Base-by-base conservation (phyloP, 2,888 invertebrate species). In the Cacoxenus indagator region DNA sequence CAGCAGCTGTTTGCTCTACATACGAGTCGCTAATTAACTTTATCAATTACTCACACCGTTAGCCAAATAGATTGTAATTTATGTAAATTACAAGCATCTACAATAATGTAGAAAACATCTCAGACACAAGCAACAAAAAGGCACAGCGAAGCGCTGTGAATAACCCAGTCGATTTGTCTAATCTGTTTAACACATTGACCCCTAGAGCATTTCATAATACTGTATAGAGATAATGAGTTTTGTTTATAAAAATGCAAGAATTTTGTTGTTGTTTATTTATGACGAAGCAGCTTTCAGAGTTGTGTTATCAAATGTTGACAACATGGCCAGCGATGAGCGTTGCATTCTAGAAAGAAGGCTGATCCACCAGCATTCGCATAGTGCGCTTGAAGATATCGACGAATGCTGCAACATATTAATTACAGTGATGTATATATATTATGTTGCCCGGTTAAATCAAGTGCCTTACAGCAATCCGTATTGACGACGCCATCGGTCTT, bases 321-420 rank as follows among this genome's bases (percentile, higher is more conserved):
- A 82, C 75, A 73, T 83, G 82, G 43, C 83, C 82, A 45, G 78
- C 75, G 54, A 83, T 67, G 51, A 82, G 74, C 70, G 78, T 67
- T 4, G 73, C 59, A 62, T 77, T 71, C 31, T 75, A 82, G 71
- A 78, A 77, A 67, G 83, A 84, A 62, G 84, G 84, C 77, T 83
- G 84, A 82, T 84, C 80, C 71, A 82, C 78, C 57, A 77, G 73
- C 71, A 82, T 27, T 19, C 77, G 75, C 54, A 73, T 54, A 26
- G 80, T 73, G 66, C 77, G 74, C 31, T 76, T 76, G 24, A 82
- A 80, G n/a, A 82, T 70, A 67, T 79, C 78, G 46, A 75, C 72
- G 17, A 82, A 75, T 62, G 80, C 73, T 61, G 75, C 68, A 55
- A 67, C 26, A n/a, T n/a, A n/a, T 57, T 75, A 75, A 65, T 77